Base-by-base conservation (phyloP, 1,140 invertebrate species). In the Oedothorax gibbosus region DNA sequence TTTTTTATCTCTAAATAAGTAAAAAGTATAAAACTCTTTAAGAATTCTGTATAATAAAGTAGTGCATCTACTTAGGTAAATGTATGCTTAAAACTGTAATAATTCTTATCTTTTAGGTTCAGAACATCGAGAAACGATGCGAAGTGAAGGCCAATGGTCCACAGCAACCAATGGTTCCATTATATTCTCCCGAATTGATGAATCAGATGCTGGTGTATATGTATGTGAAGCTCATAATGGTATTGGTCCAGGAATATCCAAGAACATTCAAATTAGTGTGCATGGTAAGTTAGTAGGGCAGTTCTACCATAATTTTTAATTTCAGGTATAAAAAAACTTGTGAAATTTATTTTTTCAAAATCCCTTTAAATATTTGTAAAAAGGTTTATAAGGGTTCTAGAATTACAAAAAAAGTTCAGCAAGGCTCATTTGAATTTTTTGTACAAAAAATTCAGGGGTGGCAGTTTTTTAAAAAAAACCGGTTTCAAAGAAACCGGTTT, bases 181-280 rank as follows among this genome's bases (percentile, higher is more conserved):
- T 4, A 69, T 71, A 6, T 86, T 88, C 21, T 62, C 76, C 5
- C 76, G 78, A 54, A 89, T 89, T 7, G 56, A 77, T 21, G 90
- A 90, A 82, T 78, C 78, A 8, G 91, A 91, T 85, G 88, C 89
- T 75, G 90, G 91, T 7, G 87, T 89, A 73, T 91, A 91, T 85
- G 83, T 91, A 20, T 91, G 91, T 87, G 89, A 90, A 53, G 89
- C 90, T 0, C 88, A 88, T 57, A 91, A 91, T 81, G 87, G 88
- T 7, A 88, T 91, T 11, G 90, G 90, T 50, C 86, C 88, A 20
- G 90, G 88, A 15, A 88, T 91, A 53, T 90, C 90, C 68, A 90
- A 91, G 87, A 89, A 89, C 12, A 87, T 91, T 1, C 87, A 88
- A 62, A 88, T 91, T 0, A 88, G 87, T 9, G 90, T 91, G 12